Evolutionary conservation across 2,113 vertebrate genomes (phyloP), one percentile per base, ranked within the genome.

Genomic region (Etheostoma cragini): DNA sequence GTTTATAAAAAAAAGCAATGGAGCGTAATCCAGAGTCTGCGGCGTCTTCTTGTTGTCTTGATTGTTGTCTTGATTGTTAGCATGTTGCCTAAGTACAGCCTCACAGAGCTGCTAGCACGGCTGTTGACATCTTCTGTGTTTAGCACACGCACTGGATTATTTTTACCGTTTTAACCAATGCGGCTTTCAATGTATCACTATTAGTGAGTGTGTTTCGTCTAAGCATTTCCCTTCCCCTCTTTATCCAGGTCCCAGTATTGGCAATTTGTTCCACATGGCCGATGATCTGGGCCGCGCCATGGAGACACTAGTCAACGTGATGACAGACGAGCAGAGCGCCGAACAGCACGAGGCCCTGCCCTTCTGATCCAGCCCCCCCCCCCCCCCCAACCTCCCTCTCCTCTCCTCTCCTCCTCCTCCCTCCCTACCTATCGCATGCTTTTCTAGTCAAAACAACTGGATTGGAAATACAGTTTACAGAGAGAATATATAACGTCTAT

Each of bases 391-490:
- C 26, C 54, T 62, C 68, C 4, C 17, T 13, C 22, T 24, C 35
- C 8, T 46, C 72, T 62, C 4, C 17, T 13, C 22, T 24, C 35
- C 8, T 46, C 72, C 60, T 66, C 45, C 17, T 8, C 57, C 68
- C 38, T 33, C 21, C 71, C 76, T 24, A 53, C 86, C 82, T 77
- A 73, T 47, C 62, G 95, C 95, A 95, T 96, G 94, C 90, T 98
- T 99, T 99, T 98, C 95, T 98, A 98, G 97, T 97, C 96, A 95
- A 95, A 94, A 93, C 91, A 97, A 97, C 97, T 97, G 97, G 96
- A 98, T 97, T 95, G 97, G 97, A 98, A 96, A 96, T 95, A 96
- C 83, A 76, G 97, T 99, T 99, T 99, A 99, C 98, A 99, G 97
- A 96, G 92, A 93, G 95, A 97, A 97, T 94, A 96, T 93, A 97